Base-by-base conservation (phyloP, 2,797 vertebrate genomes). In the Lutjanus argentimaculatus region DNA sequence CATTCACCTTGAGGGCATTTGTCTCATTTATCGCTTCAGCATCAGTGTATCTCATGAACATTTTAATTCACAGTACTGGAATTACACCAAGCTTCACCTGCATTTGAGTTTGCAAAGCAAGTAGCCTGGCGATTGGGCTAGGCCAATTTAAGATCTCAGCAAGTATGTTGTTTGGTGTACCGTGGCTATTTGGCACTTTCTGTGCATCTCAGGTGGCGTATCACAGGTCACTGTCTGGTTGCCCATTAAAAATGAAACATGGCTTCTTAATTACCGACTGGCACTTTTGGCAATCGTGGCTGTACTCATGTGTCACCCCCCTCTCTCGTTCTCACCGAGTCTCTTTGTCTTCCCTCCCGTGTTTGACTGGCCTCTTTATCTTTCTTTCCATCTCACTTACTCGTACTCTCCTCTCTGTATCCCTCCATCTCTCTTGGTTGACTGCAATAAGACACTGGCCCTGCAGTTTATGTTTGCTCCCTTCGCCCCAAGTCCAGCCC, bases 401-500 rank as follows among this genome's bases (percentile, higher is more conserved):
- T 87, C 82, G 78, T 72, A 74, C 80, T 69, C 85, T 81, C 78
- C 67, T 63, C 74, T 73, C 49, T 55, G 64, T 52, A 87, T 87
- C 79, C 85, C 85, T 88, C 78, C 77, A 79, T 90, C 87, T 88
- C 76, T 77, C 86, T 84, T 77, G 90, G 88, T 92, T 88, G 88
- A 90, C 85, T 94, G 92, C 91, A 92, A 90, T 92, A 92, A 93
- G 90, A 96, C 93, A 95, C 86, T 92, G 79, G 84, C 78, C 80
- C 91, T 64, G 84, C 85, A 92, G 91, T 94, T 86, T 90, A 52
- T 89, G 85, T 93, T 91, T 88, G 86, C 90, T 90, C 86, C 77
- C 88, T 69, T 83, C 42, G 68, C 79, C 89, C 88, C 68, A 48
- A 88, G 88, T 93, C 89, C 82, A 49, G 85, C 83, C 70, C 74